Evolutionary conservation across 2,888 invertebrate genomes (phyloP).

Genomic region (Galerucella pusilla): DNA sequence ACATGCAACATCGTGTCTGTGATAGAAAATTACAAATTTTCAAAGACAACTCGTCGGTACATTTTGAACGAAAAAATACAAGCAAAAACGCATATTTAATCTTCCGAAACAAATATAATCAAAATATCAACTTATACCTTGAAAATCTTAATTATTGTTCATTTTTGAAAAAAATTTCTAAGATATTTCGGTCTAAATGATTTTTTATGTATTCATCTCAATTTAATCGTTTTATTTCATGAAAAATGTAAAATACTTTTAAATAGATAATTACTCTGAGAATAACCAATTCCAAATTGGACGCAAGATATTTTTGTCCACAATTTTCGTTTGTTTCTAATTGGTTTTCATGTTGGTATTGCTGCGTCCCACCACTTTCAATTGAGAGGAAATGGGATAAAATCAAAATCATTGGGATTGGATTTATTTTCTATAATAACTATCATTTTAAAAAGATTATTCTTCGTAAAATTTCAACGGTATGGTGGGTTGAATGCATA

Average conservation of each 20-base stretch:
- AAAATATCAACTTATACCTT: too few relatives aligned
- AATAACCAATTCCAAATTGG: neutral
- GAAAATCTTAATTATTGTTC: too few relatives aligned
- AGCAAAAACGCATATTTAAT: too few relatives aligned
- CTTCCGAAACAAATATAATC: too few relatives aligned
- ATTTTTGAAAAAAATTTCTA: too few relatives aligned
- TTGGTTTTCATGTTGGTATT: too few relatives aligned
- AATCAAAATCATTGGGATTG: neutral
- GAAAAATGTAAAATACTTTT: neutral
- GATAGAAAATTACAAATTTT: conserved; percentile 21
- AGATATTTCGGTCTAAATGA: too few relatives aligned
- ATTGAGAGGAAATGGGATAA: too few relatives aligned
- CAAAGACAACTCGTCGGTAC: conserved; percentile 14
- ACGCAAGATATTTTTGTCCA: neutral
- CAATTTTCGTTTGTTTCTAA: too few relatives aligned
- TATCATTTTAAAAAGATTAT: neutral
- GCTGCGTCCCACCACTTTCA: too few relatives aligned
- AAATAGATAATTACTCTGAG: neutral
- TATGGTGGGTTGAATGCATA: neutral
- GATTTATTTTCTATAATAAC: conserved; percentile 9
- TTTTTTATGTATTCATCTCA: neutral
- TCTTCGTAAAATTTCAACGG: neutral
- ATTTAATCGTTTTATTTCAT: neutral
- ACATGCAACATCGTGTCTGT: conserved; percentile 30
- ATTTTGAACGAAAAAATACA: neutral